phyloP scores from a whole-genome alignment of 2,113 vertebrate genomes.

The Saccopteryx bilineata region DNA sequence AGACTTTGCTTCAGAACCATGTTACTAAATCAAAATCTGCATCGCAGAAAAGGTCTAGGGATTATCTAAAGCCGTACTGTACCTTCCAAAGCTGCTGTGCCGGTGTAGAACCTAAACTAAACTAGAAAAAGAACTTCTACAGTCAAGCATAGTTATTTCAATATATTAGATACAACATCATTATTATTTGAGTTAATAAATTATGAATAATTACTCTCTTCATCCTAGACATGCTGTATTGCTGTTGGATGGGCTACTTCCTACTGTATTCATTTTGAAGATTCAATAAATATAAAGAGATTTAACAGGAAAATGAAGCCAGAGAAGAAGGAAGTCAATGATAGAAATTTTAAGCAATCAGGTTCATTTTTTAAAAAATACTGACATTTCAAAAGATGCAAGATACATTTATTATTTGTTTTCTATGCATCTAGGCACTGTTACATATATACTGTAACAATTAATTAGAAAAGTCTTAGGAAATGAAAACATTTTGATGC shows the following conservation, averaged over 20 bases:
- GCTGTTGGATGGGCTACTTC: neutral
- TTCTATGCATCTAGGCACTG: neutral
- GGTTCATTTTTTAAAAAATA: constrained; percentile 50
- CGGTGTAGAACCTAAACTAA: neutral
- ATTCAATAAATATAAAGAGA: constrained; percentile 32
- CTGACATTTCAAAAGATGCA: constrained; percentile 37
- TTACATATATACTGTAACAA: neutral
- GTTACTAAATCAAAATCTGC: constrained; percentile 34
- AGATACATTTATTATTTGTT: neutral
- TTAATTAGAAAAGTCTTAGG: neutral
- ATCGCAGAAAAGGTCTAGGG: neutral
- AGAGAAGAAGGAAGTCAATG: neutral
- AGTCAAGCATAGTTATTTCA: constrained; percentile 5
- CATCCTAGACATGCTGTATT: neutral
- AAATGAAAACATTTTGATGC: neutral
- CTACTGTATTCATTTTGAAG: constrained; percentile 44
- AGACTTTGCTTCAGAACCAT: neutral
- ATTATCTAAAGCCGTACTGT: neutral
- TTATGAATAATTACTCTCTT: constrained; percentile 6
- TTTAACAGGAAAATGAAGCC: constrained; percentile 39
- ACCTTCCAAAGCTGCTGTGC: neutral
- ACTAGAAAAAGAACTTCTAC: neutral
- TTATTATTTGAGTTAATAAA: constrained; percentile 25
- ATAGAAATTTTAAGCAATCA: constrained; percentile 48
- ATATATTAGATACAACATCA: neutral